Base-by-base conservation (phyloP, 2,113 vertebrate genomes). In the Amphiprion percula region DNA sequence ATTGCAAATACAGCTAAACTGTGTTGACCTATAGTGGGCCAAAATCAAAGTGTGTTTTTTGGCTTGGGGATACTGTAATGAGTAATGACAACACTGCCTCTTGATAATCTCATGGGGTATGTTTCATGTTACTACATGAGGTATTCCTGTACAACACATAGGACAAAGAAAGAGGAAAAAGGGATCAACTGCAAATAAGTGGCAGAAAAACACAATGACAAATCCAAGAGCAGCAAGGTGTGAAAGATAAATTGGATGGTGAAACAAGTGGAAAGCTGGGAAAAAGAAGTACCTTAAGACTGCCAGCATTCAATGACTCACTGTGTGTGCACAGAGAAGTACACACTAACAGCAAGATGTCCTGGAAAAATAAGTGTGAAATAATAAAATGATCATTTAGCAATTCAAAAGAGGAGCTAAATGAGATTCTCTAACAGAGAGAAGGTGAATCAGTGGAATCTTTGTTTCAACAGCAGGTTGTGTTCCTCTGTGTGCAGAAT, bases 201-300 rank as follows among this genome's bases (percentile, higher is more conserved):
- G 62, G 74, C 73, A 69, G 77, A 67, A 86, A 76, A 73, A 73
- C 54, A 76, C 54, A 79, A 77, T 62, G 49, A 77, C 61, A 68
- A 81, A 79, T 69, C 53, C 58, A 77, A 78, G 30, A 63, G 52
- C 52, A 56, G 60, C 52, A 79, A 83, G 21, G 80, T 79, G 78
- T 84, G 87, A 88, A 84, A 54, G 54, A 83, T 52, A 85, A 73
- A 81, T 41, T 66, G 62, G 80, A 83, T 28, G 69, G 65, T 70
- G 64, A 77, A 67, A 54, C 56, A 44, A 78, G 59, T 28, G 52
- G 58, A 77, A 62, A 58, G 61, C 21, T 77, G 71, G 52, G 55
- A 70, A 59, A 80, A n/a, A 79, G 53, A 64, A 63, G 58, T 52
- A 39, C 37, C 63, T 69, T 23, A 39, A 70, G 50, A 69, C 64